Evolutionary conservation across 2,888 invertebrate genomes (phyloP).

Genomic region (Temnothorax unifasciatus): DNA sequence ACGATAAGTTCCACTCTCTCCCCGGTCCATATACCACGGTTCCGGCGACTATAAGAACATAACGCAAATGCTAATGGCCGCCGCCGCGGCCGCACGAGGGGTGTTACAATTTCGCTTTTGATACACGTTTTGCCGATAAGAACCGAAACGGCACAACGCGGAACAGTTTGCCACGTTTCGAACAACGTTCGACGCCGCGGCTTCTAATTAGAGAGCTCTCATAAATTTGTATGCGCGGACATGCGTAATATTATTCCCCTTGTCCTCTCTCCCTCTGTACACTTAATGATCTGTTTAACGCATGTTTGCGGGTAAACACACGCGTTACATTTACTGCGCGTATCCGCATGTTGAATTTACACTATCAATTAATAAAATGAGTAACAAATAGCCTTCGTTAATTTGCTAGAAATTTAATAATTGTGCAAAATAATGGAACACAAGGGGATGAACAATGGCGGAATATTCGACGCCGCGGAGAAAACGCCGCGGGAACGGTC

Average conservation of each 20-base stretch:
- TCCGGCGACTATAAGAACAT: slow-evolving; percentile 26
- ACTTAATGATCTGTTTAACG: slow-evolving; percentile 47
- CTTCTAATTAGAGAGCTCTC: slow-evolving; percentile 37
- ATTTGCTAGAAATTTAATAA: slow-evolving; percentile 46
- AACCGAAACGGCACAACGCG: slow-evolving; percentile 11
- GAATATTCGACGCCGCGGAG: not conserved
- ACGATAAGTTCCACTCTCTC: slow-evolving; percentile 40
- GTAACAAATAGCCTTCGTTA: slow-evolving; percentile 49
- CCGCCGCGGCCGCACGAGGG: not conserved
- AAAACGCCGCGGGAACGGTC: not conserved
- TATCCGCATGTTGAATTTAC: slow-evolving; percentile 31
- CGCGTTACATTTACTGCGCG: slow-evolving; percentile 26
- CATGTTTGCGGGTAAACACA: slow-evolving; percentile 38
- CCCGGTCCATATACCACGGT: not conserved
- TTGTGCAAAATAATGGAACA: not conserved
- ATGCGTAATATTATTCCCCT: slow-evolving; percentile 22
- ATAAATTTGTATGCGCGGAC: slow-evolving; percentile 20
- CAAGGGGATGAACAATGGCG: not conserved
- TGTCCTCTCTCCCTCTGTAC: not conserved
- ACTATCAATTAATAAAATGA: slow-evolving; percentile 50
- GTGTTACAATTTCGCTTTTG: slow-evolving; percentile 11
- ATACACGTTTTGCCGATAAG: slow-evolving; percentile 29
- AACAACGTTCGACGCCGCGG: not conserved
- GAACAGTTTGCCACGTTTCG: not conserved
- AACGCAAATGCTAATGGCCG: slow-evolving; percentile 16